Base-by-base conservation (phyloP, 2,113 vertebrate genomes). In the Coptodon bakossiorum region DNA sequence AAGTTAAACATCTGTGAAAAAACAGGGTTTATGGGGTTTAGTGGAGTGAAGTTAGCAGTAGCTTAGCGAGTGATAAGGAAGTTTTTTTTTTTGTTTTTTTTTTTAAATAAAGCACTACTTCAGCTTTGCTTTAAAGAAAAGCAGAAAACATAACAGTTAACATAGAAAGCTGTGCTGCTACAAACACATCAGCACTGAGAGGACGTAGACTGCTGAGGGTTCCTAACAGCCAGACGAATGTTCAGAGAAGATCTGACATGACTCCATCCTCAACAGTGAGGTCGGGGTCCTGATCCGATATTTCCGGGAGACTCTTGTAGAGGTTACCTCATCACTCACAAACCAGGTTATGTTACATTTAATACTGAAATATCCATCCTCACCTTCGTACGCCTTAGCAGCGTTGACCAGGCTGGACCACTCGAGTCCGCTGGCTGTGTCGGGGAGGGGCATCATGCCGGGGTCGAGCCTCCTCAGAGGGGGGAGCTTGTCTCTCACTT, bases 391-490 rank as follows among this genome's bases (percentile, higher is more conserved):
- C 2, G 97, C 98, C 91, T 98, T 98, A 71, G 98, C 98, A 1
- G 97, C 98, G 0, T 92, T 98, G 71, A 99, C 98, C 63, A 99
- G 95, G 88, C 98, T 99, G 93, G 98, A 97, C 98, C 98, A 99
- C 93, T 99, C 97, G 1, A 98, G 96, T 13, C 97, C 98, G 0
- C 96, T 84, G 5, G 97, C 97, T 0, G 98, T 97, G 94, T 98
- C 98, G 0, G 98, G 98, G 9, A 99, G 96, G 0, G 98, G 98
- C 97, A 99, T 98, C 92, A 99, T 96, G 1, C 97, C 97, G 0
- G 97, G 97, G 66, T 98, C 98, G 0, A 97, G 92, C 52, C 97
- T 95, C 50, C 97, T 94, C 56, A 97, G 89, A 0, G 97, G 96
- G 43, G 96, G 94, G 6, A 96, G 94, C 88, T 97, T 97, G 93